Evolutionary conservation across 2,888 invertebrate genomes (phyloP).

Genomic region (Callyntrura sp.): DNA sequence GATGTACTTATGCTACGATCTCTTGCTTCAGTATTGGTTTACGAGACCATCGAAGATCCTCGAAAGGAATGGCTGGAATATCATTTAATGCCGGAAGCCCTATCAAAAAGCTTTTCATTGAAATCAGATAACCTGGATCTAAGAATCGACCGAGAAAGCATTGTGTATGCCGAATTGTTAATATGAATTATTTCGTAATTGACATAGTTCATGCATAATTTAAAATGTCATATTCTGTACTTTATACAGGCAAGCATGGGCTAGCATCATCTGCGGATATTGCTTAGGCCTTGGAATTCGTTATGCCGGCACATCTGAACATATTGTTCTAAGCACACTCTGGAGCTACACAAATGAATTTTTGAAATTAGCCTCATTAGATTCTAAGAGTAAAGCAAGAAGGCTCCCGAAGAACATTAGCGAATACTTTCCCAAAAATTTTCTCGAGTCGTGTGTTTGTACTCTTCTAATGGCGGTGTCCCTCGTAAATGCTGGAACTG

Average conservation of each 20-base stretch:
- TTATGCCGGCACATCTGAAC: slow-evolving; percentile 96
- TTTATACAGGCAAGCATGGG: slow-evolving; percentile 94
- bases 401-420: slow-evolving; percentile 69
- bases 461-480: slow-evolving; percentile 84
- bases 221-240: background rate
- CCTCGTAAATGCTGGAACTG: slow-evolving; percentile 97
- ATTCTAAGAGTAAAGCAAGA: slow-evolving; percentile 58
- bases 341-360: slow-evolving; percentile 91
- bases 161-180: slow-evolving; percentile 62
- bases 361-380: slow-evolving; percentile 77
- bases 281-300: slow-evolving; percentile 97
- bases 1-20: slow-evolving; percentile 83
- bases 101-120: slow-evolving; percentile 71
- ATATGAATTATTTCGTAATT: no score
- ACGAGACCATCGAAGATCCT: slow-evolving; percentile 77
- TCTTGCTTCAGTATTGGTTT: slow-evolving; percentile 82
- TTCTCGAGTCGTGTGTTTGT: slow-evolving; percentile 81
- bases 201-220: no score
- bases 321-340: slow-evolving; percentile 92
- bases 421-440: slow-evolving; percentile 83
- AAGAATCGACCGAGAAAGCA: slow-evolving; percentile 69
- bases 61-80: slow-evolving; percentile 81
- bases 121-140: slow-evolving; percentile 59
- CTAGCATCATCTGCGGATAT: slow-evolving; percentile 97
- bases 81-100: slow-evolving; percentile 79